Evolutionary conservation across 1,140 invertebrate species (phyloP), one percentile per base, ranked within the genome.

Genomic region (Cherax destructor): DNA sequence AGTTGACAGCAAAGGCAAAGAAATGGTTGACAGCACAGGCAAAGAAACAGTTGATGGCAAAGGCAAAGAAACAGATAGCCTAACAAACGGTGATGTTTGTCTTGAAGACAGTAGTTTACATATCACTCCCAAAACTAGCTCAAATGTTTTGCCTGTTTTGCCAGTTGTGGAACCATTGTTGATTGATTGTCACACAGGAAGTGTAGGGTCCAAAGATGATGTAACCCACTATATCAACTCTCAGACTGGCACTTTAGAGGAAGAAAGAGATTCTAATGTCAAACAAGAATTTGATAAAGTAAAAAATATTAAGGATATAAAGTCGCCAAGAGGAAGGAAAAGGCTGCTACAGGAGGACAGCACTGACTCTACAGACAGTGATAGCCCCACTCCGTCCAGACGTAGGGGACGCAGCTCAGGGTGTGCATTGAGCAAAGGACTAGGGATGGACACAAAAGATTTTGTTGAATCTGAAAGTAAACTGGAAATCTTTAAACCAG

Each of bases 321-420:
- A 86, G 52, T 49, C 61, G 13, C 61, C n/a, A 6, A 52, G 49
- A 52, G 83, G 69, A 41, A 69, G 47, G 18, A 74, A 49, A 56
- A 86, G 69, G 69, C 30, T 76, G n/a, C 21, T 76, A 9, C 18
- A 72, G 16, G 49, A 72, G n/a, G 83, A 86, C 49, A 65, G 61
- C 30, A 76, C 69, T 6, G 83, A 86, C 21, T 86, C 83, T 16
- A 76, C 69, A 24, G 83, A 86, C 49, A 86, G 83, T 76, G 83
- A 86, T 76, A 52, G 61, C 24, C 47, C 83, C n/a, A 52, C 49
- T 52, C 83, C 83, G 21, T 69, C 69, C 65, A 72, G 83, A 72
- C 83, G 69, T 11, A 76, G 83, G 69, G 83, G 83, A 18, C 69
- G 69, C 49, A 76, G 83, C 69, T 69, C 61, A 3, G 7, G 13